Base-by-base conservation (phyloP, 2,797 vertebrate genomes). In the Poliocrania exsul region DNA sequence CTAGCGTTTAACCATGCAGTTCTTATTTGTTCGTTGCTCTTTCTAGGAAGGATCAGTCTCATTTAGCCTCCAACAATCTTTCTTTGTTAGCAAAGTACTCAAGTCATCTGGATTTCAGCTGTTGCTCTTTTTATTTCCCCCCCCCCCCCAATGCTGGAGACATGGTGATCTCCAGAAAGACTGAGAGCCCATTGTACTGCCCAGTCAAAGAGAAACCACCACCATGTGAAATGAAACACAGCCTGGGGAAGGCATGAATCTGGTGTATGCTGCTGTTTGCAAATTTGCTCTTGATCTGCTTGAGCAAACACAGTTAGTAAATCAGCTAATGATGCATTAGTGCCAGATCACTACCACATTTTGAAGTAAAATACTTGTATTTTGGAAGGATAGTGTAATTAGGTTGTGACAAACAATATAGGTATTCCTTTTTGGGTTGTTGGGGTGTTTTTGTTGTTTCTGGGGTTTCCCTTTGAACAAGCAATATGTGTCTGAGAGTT, bases 31-130 rank as follows among this genome's bases (percentile, higher is more conserved):
- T 67, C 16, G 5, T 71, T 57, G 66, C 31, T 93, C 94, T 93
- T 96, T 96, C 92, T 95, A 96, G 93, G 95, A 97, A 95, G 81
- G 71, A 82, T 92, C 72, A 79, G 64, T 91, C 81, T 92, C 65
- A 75, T 91, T 91, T 86, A 91, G 51, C 65, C 51, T 96, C 46
- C 74, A 96, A 95, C 95, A 95, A 28, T 93, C 77, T 87, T 51
- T 95, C 90, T 93, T 96, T 96, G 93, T 97, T 96, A 90, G 72
- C 10, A 7, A 87, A 92, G 54, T 50, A 67, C 74, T 82, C 73
- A 69, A 92, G 81, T 97, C 95, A 95, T 96, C 95, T 97, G 96
- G 92, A 94, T 95, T 88, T 97, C 92, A 95, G 96, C 95, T 93
- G 92, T 90, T 85, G 49, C 49, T 65, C 23, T 60, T 33, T 65